Evolutionary conservation across 2,113 vertebrate species (phyloP).

Genomic region (Ptilorrhoa leucosticta): DNA sequence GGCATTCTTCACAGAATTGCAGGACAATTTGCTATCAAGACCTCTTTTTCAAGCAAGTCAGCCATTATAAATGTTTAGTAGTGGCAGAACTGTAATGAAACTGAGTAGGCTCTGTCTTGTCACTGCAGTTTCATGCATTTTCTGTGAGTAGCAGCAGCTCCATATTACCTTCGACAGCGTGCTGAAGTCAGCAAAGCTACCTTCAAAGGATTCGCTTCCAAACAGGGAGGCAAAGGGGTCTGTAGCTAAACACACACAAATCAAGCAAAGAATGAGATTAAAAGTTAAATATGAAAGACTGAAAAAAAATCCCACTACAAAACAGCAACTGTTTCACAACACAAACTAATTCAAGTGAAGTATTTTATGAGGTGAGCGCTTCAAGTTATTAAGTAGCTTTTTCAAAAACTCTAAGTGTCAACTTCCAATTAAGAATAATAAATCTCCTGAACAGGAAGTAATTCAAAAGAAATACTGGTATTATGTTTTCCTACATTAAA

Average conservation of each 20-base stretch:
- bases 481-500: background rate
- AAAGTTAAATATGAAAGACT: background rate
- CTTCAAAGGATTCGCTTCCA: conserved; percentile 89
- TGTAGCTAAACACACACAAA: conserved; percentile 61
- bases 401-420: background rate
- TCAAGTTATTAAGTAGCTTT: background rate
- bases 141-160: background rate
- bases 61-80: background rate
- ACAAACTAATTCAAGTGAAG: background rate
- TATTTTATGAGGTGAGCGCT: background rate
- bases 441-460: background rate
- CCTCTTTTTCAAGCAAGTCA: background rate
- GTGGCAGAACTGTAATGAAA: background rate
- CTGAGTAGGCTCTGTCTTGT: background rate
- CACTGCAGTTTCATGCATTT: background rate
- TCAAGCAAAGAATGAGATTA: background rate
- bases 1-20: background rate
- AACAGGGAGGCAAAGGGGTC: conserved; percentile 94
- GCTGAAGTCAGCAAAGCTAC: conserved; percentile 94
- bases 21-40: background rate
- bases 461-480: background rate
- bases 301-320: background rate
- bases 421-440: background rate
- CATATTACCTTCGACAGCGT: conserved; percentile 85
- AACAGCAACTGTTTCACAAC: background rate